Conservation (phyloP, 1,140 invertebrate species). For the Telenomus remus region DNA sequence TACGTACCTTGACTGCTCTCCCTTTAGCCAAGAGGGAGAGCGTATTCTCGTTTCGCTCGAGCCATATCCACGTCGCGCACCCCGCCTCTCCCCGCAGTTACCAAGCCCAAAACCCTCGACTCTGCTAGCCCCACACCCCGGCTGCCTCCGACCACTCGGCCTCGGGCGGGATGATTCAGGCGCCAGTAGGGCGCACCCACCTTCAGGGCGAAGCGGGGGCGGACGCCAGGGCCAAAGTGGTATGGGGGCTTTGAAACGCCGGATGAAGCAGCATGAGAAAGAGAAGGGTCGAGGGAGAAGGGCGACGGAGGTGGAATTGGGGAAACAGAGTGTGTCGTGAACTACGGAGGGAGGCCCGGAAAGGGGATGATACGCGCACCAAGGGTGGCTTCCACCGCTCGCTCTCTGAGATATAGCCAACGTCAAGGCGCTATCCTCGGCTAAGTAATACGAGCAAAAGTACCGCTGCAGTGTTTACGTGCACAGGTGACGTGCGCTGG, state of each 20-base stretch:
- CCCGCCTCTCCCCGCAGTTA: conserved; percentile 31
- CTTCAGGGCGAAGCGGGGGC: conserved; percentile 59
- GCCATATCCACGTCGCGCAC: conserved; percentile 22
- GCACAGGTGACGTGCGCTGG: conserved; percentile 50
- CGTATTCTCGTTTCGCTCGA: conserved; percentile 36
- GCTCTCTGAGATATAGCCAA: conserved; percentile 68
- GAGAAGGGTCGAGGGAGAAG: conserved; percentile 52
- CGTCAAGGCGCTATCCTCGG: conserved; percentile 65
- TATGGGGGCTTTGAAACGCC: conserved; percentile 47
- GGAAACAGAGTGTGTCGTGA: conserved; percentile 73
- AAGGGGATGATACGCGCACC: conserved; percentile 68
- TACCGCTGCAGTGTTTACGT: conserved; percentile 61
- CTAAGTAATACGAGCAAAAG: conserved; percentile 74
- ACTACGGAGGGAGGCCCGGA: conserved; percentile 59
- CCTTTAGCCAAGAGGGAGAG: conserved; percentile 26
- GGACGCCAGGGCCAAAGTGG: conserved; percentile 51
- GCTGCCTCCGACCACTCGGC: conserved; percentile 55
- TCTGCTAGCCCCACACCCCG: conserved; percentile 21
- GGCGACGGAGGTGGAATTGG: conserved; percentile 63
- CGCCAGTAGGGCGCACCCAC: conserved; percentile 75
- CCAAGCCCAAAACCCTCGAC: conserved; percentile 56
- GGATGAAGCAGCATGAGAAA: conserved; percentile 47
- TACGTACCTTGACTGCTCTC: conserved; percentile 43
- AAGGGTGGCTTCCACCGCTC: conserved; percentile 66
- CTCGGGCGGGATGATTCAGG: conserved; percentile 74